Evolutionary conservation across 2,113 vertebrate species (phyloP).

Genomic region (Spea bombifrons): DNA sequence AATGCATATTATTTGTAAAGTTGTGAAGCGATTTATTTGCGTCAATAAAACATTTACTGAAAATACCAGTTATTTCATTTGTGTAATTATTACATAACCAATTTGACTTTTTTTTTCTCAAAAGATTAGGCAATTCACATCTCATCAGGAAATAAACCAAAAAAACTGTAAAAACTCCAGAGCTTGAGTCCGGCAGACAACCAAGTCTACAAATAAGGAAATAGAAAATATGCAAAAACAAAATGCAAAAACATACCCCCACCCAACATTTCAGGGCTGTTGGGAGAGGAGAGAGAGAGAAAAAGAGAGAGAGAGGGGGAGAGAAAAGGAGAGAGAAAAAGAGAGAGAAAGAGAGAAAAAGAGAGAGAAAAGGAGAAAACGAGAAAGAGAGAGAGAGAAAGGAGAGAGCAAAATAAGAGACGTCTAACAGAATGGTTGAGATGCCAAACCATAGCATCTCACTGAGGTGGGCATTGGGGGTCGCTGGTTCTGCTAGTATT

Average conservation of each 20-base stretch:
- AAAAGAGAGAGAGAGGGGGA: neutral
- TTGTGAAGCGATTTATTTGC: conserved; percentile 73
- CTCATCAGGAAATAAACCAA: too few relatives aligned
- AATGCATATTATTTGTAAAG: conserved; percentile 78
- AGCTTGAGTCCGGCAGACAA: too few relatives aligned
- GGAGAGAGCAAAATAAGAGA: neutral
- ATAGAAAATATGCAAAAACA: neutral
- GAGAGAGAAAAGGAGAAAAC: neutral
- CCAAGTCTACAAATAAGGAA: neutral
- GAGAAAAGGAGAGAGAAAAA: neutral
- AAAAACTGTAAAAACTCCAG: too few relatives aligned
- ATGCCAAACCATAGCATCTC: too few relatives aligned
- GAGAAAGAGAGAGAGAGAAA: neutral
- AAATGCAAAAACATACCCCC: neutral
- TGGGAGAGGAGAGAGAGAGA: neutral
- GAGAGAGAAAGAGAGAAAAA: neutral
- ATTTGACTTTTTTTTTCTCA: too few relatives aligned
- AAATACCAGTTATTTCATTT: conserved; percentile 48
- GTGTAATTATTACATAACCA: conserved; percentile 10
- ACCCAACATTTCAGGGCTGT: neutral
- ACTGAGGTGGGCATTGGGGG: too few relatives aligned
- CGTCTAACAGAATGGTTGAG: too few relatives aligned
- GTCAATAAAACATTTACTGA: conserved; percentile 69
- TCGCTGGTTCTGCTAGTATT: too few relatives aligned
- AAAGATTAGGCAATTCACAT: too few relatives aligned